Evolutionary conservation across 1,140 invertebrate species (phyloP).

Genomic region (Diorhabda elongata): DNA sequence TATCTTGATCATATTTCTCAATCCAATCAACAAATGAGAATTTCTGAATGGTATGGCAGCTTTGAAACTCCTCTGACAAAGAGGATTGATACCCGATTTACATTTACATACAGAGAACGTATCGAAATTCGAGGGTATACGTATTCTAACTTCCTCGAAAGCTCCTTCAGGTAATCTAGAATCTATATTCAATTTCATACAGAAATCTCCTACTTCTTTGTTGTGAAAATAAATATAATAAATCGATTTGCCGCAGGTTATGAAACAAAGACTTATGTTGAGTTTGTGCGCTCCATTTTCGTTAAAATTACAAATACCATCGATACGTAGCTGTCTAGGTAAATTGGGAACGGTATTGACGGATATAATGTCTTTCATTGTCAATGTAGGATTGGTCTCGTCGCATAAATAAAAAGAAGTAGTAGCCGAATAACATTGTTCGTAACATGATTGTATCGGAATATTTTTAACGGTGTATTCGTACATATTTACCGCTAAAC

Average conservation of each 20-base stretch:
- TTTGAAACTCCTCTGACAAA: conserved; percentile 28
- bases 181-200: conserved; percentile 22
- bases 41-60: conserved; percentile 35
- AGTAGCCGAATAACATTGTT: neutral
- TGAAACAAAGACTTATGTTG: conserved; percentile 19
- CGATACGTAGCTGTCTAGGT: conserved; percentile 9
- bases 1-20: conserved; percentile 27
- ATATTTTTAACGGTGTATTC: neutral
- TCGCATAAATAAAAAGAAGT: conserved; percentile 4
- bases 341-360: neutral
- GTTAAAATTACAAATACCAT: conserved; percentile 9
- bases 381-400: neutral
- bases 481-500: neutral
- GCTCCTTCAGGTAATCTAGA: neutral
- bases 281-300: conserved; percentile 21
- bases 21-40: conserved; percentile 26
- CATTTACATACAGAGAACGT: neutral
- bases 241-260: conserved; percentile 6
- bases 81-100: conserved; percentile 6
- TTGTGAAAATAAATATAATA: conserved; percentile 31
- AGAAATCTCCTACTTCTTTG: conserved; percentile 37
- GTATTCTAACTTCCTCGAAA: conserved; percentile 15
- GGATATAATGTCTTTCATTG: conserved; percentile 9
- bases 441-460: neutral
- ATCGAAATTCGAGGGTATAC: conserved; percentile 25